phyloP scores from a whole-genome alignment of 2,797 vertebrate species.

The Sphaeramia orbicularis region DNA sequence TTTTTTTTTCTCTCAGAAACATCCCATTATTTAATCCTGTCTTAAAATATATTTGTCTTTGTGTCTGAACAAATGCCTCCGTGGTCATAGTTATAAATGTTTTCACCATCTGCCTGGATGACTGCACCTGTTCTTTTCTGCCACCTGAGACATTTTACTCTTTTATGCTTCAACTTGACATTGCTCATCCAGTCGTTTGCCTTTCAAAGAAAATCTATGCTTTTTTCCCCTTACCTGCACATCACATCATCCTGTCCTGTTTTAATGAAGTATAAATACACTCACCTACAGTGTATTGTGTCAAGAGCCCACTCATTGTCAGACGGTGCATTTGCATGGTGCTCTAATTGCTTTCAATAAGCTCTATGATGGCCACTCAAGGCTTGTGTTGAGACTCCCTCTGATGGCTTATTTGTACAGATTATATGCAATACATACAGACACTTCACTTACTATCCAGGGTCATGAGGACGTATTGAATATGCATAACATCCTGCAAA shows the following conservation, averaged over 20 bases:
- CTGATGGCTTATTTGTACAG: background rate
- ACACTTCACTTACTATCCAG: background rate
- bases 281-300: no score
- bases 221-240: background rate
- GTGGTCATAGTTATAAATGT: slow-evolving; percentile 19
- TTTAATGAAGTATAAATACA: background rate
- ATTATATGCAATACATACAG: no score
- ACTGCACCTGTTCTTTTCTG: background rate
- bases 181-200: background rate
- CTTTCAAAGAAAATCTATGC: slow-evolving; percentile 2
- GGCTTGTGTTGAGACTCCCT: background rate
- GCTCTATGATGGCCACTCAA: background rate
- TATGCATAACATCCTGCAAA: background rate
- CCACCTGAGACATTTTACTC: slow-evolving; percentile 3
- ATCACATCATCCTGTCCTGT: slow-evolving; percentile 2
- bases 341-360: slow-evolving; percentile 11
- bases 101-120: slow-evolving; percentile 10
- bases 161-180: slow-evolving; percentile 17
- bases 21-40: background rate
- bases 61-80: background rate
- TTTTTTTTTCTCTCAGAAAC: slow-evolving; percentile 1
- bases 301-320: background rate
- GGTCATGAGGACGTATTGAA: no score
- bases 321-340: background rate
- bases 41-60: background rate